phyloP scores from a whole-genome alignment of 2,797 vertebrate genomes.

The Phoebastria nigripes region DNA sequence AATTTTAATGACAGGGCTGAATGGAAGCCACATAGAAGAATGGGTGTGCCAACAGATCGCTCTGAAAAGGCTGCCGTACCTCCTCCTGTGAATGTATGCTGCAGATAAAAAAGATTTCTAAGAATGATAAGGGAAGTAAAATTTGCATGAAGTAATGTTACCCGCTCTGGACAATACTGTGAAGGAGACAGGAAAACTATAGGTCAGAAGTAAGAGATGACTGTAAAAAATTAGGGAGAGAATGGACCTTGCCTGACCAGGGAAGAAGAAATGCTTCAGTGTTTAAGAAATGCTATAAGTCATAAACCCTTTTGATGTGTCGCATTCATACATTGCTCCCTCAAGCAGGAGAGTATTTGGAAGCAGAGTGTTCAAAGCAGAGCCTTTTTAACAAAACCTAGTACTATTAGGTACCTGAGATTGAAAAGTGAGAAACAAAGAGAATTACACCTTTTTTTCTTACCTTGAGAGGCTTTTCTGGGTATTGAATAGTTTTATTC shows the following conservation, averaged over 20 bases:
- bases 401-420: not conserved
- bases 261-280: not conserved
- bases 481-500: not conserved
- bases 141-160: not conserved
- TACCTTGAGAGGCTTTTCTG: not conserved
- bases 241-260: not conserved
- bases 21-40: not conserved
- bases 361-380: not conserved
- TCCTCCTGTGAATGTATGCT: not conserved
- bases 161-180: not conserved
- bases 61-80: not conserved
- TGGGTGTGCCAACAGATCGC: not conserved
- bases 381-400: not conserved
- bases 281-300: not conserved
- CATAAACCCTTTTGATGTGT: not conserved
- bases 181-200: not conserved
- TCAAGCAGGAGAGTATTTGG: not conserved
- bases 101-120: constrained; percentile 7
- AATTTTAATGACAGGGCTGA: not conserved
- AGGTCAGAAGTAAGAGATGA: not conserved
- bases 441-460: not conserved
- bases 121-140: not conserved
- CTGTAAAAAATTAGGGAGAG: not conserved
- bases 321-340: not conserved
- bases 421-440: not conserved